A percentile compares a stretch with the other conserved stretches of the same genome.
Evolutionary conservation across 2,113 vertebrate genomes (phyloP).

Genomic region (Pangasianodon hypophthalmus): DNA sequence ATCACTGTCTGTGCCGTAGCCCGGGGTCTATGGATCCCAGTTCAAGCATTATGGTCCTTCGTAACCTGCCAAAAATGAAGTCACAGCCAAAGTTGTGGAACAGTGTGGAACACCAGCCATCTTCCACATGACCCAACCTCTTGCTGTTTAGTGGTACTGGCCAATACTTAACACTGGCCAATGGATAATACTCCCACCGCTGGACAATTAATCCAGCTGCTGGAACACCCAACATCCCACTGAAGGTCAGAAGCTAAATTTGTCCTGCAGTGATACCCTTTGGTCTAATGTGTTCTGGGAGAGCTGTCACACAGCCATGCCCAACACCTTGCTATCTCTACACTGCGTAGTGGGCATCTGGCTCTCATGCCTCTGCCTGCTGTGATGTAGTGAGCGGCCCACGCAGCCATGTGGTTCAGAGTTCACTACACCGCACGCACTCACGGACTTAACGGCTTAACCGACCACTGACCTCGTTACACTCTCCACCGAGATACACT

Average conservation of each 20-base stretch:
- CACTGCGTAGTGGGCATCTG: constrained; percentile 57
- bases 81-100: not conserved
- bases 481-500: too few relatives aligned
- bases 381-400: not conserved
- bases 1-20: not conserved
- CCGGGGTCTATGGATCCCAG: not conserved
- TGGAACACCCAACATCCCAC: constrained; percentile 60
- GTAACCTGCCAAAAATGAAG: not conserved
- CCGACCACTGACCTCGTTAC: not conserved
- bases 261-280: constrained; percentile 83
- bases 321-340: constrained; percentile 91
- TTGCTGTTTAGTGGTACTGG: too few relatives aligned
- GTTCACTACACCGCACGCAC: not conserved
- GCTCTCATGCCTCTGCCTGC: constrained; percentile 73
- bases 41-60: not conserved
- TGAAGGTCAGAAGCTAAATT: constrained; percentile 89
- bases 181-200: not conserved
- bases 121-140: not conserved
- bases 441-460: not conserved
- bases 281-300: constrained; percentile 75
- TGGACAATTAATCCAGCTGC: constrained; percentile 39
- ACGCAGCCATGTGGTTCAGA: not conserved
- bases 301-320: constrained; percentile 85
- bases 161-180: not conserved
- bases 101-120: constrained; percentile 8